Evolutionary conservation across 2,888 invertebrate species (phyloP), one percentile per base, ranked within the genome.

Genomic region (Melanargia galathea): DNA sequence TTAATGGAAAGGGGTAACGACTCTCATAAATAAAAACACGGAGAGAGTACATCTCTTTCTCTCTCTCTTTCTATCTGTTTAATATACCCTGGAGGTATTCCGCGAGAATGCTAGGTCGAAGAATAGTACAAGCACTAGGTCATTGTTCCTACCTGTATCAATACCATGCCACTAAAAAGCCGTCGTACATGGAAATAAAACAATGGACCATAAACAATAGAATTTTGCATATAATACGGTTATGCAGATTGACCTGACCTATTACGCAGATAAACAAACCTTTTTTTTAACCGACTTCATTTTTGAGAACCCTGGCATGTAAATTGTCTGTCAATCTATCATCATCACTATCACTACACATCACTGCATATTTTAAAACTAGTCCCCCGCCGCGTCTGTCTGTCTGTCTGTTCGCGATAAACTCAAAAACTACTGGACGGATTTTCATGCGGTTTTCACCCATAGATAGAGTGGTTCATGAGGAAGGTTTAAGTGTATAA

Each of bases 181-280:
- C 18, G 18, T 6, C 40, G 18, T 46, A 20, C 45, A 48, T 35
- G 33, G 22, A 48, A 26, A 33, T 40, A 7, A 58, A 48, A 58
- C 48, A 58, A 58, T 48, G 48, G 57, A 7, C 11, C 20, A 46
- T 57, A 46, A 22, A 58, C 58, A 58, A 58, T 58, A 48, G 58
- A 1, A 35, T 22, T 58, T 58, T 48, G 58, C 58, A 58, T 58
- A 58, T 58, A 58, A 58, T 58, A 58, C 58, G 48, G 35, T 58
- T 48, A 58, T 30, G 11, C 3, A 56, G 33, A 48, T 35, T 48
- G 48, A 58, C 43, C 56, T 45, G 26, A 56, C 58, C 48, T 58
- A 35, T 58, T 46, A 24, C 33, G 24, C 35, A 48, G 46, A 48
- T 58, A 22, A 33, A 33, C 6, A 24, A 22, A 20, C 35, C n/a